phyloP scores from a whole-genome alignment of 2,113 vertebrate genomes.

The Eptesicus fuscus region DNA sequence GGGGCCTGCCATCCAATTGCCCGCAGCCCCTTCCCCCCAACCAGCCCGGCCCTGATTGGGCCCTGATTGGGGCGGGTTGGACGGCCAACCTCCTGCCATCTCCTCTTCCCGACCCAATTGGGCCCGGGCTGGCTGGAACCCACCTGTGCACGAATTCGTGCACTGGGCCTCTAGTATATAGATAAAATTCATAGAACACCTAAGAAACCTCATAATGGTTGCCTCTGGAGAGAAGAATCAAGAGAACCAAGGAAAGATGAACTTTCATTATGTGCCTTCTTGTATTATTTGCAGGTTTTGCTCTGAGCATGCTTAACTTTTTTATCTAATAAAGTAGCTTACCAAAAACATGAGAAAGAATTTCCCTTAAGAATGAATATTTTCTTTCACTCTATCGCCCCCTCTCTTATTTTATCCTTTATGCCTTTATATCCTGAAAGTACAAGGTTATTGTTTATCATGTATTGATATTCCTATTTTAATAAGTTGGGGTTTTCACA shows the following conservation, averaged over 20 bases:
- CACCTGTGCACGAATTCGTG: too few species aligned
- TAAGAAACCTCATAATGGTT: not conserved
- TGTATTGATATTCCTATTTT: not conserved
- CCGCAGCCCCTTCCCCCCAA: too few species aligned
- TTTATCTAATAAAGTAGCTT: conserved; percentile 4
- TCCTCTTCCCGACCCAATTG: too few species aligned
- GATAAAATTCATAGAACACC: not conserved
- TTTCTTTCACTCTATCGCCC: not conserved
- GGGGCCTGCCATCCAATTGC: too few species aligned
- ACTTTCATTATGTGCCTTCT: not conserved
- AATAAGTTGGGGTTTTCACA: not conserved
- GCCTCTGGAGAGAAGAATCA: not conserved
- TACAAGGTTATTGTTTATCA: not conserved
- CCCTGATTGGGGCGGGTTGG: too few species aligned
- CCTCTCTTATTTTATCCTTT: conserved; percentile 9
- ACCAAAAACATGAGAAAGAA: not conserved
- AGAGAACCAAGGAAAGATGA: not conserved
- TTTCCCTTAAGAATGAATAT: conserved; percentile 1
- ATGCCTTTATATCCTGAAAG: not conserved
- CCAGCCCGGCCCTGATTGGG: too few species aligned
- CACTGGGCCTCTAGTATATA: too few species aligned
- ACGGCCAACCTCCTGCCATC: too few species aligned
- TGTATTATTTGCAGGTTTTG: not conserved
- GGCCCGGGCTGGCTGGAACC: too few species aligned
- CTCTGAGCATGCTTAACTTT: not conserved